Conservation (phyloP, 2,113 vertebrate species). For the Sterna hirundo region DNA sequence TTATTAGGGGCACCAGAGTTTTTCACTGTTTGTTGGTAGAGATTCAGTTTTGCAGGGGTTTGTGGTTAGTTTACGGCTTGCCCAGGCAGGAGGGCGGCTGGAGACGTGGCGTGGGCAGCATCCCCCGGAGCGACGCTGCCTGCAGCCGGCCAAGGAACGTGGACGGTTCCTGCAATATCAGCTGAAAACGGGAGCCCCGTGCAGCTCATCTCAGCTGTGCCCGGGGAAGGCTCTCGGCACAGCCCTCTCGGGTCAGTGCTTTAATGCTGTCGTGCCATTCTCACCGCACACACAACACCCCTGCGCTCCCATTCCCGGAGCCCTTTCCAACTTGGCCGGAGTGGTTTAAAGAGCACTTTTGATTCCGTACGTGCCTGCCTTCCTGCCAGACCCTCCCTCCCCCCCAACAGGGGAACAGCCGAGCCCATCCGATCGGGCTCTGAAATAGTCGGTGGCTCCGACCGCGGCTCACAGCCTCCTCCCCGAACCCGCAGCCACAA, state of each 20-base stretch:
- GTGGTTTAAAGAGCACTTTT: background rate
- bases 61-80: background rate
- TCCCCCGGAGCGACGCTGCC: background rate
- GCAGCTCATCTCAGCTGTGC: background rate
- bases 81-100: background rate
- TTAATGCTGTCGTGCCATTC: background rate
- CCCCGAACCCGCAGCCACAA: constrained; percentile 4
- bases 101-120: background rate
- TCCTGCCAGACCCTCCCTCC: background rate
- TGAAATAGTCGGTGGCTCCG: background rate
- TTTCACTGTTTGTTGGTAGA: background rate
- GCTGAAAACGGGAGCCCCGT: background rate
- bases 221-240: background rate
- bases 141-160: background rate
- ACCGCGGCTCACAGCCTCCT: background rate
- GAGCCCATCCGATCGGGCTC: background rate
- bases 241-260: background rate
- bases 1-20: background rate
- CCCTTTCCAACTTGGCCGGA: background rate
- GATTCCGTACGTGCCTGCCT: background rate
- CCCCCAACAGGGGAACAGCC: background rate
- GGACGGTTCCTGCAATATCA: background rate
- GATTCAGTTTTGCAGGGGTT: background rate
- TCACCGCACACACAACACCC: background rate
- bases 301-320: background rate